Evolutionary conservation across 2,113 vertebrate genomes (phyloP).

Genomic region (Anthoscopus minutus): DNA sequence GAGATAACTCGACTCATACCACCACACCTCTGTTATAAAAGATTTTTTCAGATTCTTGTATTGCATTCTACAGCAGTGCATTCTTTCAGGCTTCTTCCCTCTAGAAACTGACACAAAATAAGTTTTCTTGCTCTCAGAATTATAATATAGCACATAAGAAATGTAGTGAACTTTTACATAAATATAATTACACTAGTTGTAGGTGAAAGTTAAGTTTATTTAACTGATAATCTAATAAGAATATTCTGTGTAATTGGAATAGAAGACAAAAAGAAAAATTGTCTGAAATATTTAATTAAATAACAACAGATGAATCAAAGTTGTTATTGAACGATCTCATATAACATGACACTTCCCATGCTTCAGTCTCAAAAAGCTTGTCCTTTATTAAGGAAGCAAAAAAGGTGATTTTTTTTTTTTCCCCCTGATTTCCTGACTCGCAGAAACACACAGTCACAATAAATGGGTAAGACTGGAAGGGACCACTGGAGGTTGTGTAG

Average conservation of each 20-base stretch:
- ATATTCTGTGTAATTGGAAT: neutral
- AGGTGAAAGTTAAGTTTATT: neutral
- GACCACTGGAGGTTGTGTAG: too few relatives aligned
- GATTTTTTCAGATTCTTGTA: neutral
- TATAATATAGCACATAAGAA: neutral
- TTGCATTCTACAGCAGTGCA: neutral
- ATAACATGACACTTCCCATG: neutral
- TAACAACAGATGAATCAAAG: neutral
- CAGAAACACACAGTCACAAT: neutral
- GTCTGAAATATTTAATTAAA: neutral
- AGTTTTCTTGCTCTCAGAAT: neutral
- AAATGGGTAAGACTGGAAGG: neutral
- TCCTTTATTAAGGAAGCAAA: neutral
- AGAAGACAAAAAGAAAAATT: neutral
- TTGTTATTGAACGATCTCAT: fast-evolving
- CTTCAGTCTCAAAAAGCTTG: neutral
- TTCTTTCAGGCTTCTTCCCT: neutral
- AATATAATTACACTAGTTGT: neutral
- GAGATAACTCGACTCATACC: neutral
- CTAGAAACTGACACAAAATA: neutral
- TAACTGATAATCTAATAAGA: neutral
- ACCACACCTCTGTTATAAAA: neutral
- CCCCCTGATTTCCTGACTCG: neutral
- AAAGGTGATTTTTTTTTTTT: neutral
- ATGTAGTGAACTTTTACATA: neutral